Evolutionary conservation across 2,888 invertebrate species (phyloP).

Genomic region (Drosophila kuntzei): DNA sequence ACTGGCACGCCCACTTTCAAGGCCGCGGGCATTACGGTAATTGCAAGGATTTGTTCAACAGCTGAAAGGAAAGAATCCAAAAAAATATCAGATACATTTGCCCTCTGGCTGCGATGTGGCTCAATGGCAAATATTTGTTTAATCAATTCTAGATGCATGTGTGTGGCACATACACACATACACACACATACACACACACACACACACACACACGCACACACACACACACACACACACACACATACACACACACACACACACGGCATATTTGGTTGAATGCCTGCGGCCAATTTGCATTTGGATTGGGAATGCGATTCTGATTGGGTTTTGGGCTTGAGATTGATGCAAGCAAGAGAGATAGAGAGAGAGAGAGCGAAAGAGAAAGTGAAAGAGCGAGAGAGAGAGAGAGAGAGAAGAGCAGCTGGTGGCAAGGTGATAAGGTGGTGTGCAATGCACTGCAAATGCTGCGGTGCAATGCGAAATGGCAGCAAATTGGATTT

Average conservation of each 20-base stretch:
- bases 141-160: conserved; percentile 66
- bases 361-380: neutral
- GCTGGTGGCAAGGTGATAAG: neutral
- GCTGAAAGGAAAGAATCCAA: conserved; percentile 14
- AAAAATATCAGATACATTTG: conserved; percentile 14
- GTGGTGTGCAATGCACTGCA: conserved; percentile 26
- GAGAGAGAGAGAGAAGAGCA: neutral
- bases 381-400: neutral
- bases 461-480: conserved; percentile 57
- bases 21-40: conserved; percentile 76
- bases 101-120: conserved; percentile 40
- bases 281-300: conserved; percentile 75
- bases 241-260: conserved; percentile 1
- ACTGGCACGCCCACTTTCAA: conserved; percentile 40
- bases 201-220: conserved; percentile 14
- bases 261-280: conserved; percentile 53
- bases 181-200: conserved; percentile 18
- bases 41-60: conserved; percentile 67
- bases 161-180: conserved; percentile 15
- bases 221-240: conserved; percentile 12
- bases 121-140: conserved; percentile 75
- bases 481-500: conserved; percentile 72
- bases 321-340: conserved; percentile 37
- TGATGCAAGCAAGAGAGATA: neutral
- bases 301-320: conserved; percentile 54